Evolutionary conservation across 2,797 vertebrate genomes (phyloP), one percentile per base, ranked within the genome.

Genomic region (Heterohyrax brucei): DNA sequence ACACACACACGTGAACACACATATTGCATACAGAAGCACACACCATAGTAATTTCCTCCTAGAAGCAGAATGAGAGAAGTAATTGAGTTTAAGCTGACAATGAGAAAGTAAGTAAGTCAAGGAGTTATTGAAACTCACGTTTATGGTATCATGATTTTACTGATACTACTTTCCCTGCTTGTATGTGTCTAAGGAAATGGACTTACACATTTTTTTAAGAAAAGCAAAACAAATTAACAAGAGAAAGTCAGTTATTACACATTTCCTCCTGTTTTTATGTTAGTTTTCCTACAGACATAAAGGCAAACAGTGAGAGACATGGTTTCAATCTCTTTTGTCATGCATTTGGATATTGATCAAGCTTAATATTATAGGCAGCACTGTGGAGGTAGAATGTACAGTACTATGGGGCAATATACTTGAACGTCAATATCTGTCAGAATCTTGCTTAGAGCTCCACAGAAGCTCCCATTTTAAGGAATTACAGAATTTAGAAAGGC

Each of bases 131-230:
- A 18, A 5, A 62, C 13, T 68, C 26, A 62, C 9, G 4, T 70
- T 70, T 70, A 14, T 30, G 8, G 28, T 33, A 7, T 33, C 33
- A 64, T 82, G 76, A 73, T 92, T 94, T 73, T 87, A 76, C 16
- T 81, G n/a, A 56, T 53, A 72, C 30, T 82, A 9, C 16, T 76
- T 78, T 62, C 77, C 62, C 81, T 28, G n/a, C 14, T 83, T 10
- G 3, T 48, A 26, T 26, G 33, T 56, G 28, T 87, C 14, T 79
- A 85, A 92, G 87, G 61, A 48, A 93, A 33, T 53, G 7, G 19
- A 68, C 90, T 94, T 33, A 66, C 75, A 81, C 50, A 70, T 79
- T 50, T 68, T 79, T 50, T 72, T 83, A 91, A 9, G n/a, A 1
- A 70, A 89, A 64, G 26, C 61, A 59, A 85, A 66, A 30, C 10